Evolutionary conservation across 2,797 vertebrate genomes (phyloP), one percentile per base, ranked within the genome.

Genomic region (Xiphorhynchus erythropygius): DNA sequence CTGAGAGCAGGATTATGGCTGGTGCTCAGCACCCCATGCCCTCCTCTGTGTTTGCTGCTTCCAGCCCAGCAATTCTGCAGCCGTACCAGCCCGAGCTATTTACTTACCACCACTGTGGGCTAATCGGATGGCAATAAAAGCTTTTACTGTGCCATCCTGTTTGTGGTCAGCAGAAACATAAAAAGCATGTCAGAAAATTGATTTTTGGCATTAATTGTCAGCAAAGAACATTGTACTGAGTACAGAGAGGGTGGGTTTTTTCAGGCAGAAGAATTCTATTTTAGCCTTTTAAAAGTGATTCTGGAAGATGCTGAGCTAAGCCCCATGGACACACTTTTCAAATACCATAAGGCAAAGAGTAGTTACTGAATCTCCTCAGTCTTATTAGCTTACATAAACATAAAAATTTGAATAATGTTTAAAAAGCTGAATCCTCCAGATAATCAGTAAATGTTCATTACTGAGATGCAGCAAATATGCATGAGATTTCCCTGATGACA

Each of bases 401-500:
- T 89, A 93, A 95, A 97, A 96, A 98, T 97, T 74, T 98, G 97
- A 98, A 97, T 97, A 97, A 97, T 97, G 95, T 98, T 98, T 97
- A 95, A 97, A 97, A 97, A 97, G 95, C 90, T 96, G 94, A 97
- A 98, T 97, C 97, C 96, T 97, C 95, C 83, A 94, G 96, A 95
- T 94, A 97, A 98, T 98, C 97, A 97, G 98, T 98, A 98, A 98
- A 98, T 97, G 98, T 97, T 98, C 98, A 97, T 98, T 97, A 97
- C 71, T 80, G 97, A 98, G 97, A 98, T 84, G 97, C 18, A 97
- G 97, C 96, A 97, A 97, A 98, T 96, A 97, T 95, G 96, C 94
- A 96, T 95, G 95, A 97, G 96, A 97, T 98, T 96, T 98, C 98
- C 97, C 97, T 7, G 25, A 90, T 93, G 96, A 93, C 92, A 77